Percentiles rank a stretch among this genome's conserved stretches.
These are phyloP conservation scores for Leptogaster cylindrica DNA, from an alignment of 2,888 invertebrate species.

Conservation along the genomic window DNA sequence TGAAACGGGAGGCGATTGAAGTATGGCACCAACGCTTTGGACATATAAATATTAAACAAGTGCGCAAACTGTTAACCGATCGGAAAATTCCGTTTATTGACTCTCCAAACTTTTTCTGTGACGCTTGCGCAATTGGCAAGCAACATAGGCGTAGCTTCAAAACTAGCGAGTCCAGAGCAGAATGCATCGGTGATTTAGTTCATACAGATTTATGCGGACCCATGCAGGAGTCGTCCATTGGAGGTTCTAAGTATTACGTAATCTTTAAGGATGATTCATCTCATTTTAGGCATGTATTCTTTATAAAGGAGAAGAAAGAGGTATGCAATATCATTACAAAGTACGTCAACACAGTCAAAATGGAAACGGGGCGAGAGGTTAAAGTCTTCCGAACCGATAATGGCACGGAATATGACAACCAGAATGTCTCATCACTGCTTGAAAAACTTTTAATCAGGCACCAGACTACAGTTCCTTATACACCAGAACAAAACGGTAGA, in stretches of 20 bases:
- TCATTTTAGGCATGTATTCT: slow-evolving; percentile 46
- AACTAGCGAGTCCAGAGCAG: not conserved
- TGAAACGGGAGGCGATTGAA: not conserved
- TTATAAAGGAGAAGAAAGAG: slow-evolving; percentile 47
- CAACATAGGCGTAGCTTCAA: not conserved
- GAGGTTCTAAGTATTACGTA: slow-evolving; percentile 42
- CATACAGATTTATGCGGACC: slow-evolving; percentile 45
- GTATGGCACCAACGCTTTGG: slow-evolving; percentile 50
- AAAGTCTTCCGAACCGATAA: slow-evolving; percentile 51
- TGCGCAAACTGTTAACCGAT: slow-evolving; percentile 45
- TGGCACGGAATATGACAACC: slow-evolving; percentile 51
- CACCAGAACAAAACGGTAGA: slow-evolving; percentile 57
- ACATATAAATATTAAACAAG: slow-evolving; percentile 49
- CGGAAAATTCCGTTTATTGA: not conserved
- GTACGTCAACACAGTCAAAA: slow-evolving; percentile 45
- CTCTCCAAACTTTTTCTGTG: not conserved
- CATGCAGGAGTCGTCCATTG: slow-evolving; percentile 41
- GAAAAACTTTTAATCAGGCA: slow-evolving; percentile 38
- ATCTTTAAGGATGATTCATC: slow-evolving; percentile 41
- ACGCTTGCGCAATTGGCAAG: not conserved
- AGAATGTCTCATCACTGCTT: slow-evolving; percentile 48
- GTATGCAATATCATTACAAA: slow-evolving; percentile 27
- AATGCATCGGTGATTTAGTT: slow-evolving; percentile 20
- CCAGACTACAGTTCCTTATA: slow-evolving; percentile 49
- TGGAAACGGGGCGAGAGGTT: slow-evolving; percentile 48